Conservation (phyloP, 1,140 invertebrate species). For the Popillia japonica region DNA sequence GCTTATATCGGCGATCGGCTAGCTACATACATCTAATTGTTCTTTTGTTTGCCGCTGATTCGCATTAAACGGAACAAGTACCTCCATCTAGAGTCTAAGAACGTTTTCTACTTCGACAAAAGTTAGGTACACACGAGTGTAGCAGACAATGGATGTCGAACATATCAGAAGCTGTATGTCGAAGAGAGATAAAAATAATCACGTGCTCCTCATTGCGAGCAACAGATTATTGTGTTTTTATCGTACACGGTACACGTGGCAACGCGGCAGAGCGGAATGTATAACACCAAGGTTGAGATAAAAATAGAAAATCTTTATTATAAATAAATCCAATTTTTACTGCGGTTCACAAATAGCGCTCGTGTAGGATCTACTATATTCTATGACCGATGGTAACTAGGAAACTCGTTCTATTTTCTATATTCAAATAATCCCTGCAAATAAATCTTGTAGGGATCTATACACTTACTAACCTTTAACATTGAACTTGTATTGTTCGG, state of each 20-base stretch:
- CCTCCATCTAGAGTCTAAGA: neutral
- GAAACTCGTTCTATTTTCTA: too few relatives aligned
- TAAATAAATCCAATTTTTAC: conserved; percentile 59
- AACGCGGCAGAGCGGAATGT: conserved; percentile 55
- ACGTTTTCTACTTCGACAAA: neutral
- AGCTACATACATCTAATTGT: neutral
- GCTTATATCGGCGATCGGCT: neutral
- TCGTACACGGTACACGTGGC: conserved; percentile 53
- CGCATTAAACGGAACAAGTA: neutral
- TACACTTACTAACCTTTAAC: conserved; percentile 3
- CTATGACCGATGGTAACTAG: neutral
- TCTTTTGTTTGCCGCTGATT: neutral
- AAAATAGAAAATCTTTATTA: conserved; percentile 61
- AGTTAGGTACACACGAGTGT: neutral
- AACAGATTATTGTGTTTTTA: conserved; percentile 52
- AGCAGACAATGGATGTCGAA: neutral
- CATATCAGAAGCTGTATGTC: neutral
- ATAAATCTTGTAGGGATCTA: too few relatives aligned
- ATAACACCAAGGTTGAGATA: conserved; percentile 59
- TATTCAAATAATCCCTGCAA: too few relatives aligned
- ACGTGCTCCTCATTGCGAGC: conserved; percentile 46
- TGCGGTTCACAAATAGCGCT: conserved; percentile 53
- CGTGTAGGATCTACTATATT: neutral
- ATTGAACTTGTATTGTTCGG: conserved; percentile 33
- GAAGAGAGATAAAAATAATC: conserved; percentile 42